Evolutionary conservation across 2,888 invertebrate genomes (phyloP), one percentile per base, ranked within the genome.

Genomic region (Morpho deidamia): DNA sequence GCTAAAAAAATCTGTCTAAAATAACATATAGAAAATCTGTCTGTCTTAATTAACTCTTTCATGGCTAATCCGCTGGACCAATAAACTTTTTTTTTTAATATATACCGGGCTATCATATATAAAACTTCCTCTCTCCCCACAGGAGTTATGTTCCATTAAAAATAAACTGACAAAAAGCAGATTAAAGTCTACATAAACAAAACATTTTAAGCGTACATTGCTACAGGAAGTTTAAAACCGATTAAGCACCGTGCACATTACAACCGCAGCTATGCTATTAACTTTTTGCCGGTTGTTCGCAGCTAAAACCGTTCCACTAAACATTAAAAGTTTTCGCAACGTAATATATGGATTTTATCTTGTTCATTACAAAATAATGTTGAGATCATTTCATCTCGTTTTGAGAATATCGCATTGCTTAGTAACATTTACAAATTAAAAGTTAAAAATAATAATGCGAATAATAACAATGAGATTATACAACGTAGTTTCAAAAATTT

Each of bases 231-330:
- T 57, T 57, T 54, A 44, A 51, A 57, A 48, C 54, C 54, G 57
- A 54, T 57, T 57, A 54, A 54, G 51, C 51, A 48, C 43, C 47
- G 49, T 49, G 57, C 53, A 54, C 51, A 51, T 54, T 57, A 57
- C 57, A 47, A 41, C 57, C 54, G 11, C 57, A 54, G 54, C 51
- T 51, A 51, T 33, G 49, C 49, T 54, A 51, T 38, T 49, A 58
- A 55, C 52, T 55, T 58, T 58, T 58, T 58, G 53, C 47, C 46
- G 51, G 51, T 52, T 10, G 44, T 44, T 49, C 39, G 49, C 52
- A 55, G 45, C 51, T 43, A 56, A 46, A 46, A 55, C 46, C 47
- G 33, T 47, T 50, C 51, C 53, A 43, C 57, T 57, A 47, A 44
- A 51, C 35, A 48, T 57, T 54, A 45, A 50, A 49, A 50, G 50